Evolutionary conservation across 2,888 invertebrate species (phyloP), one percentile per base, ranked within the genome.

Genomic region (Pseudococcus viburni): DNA sequence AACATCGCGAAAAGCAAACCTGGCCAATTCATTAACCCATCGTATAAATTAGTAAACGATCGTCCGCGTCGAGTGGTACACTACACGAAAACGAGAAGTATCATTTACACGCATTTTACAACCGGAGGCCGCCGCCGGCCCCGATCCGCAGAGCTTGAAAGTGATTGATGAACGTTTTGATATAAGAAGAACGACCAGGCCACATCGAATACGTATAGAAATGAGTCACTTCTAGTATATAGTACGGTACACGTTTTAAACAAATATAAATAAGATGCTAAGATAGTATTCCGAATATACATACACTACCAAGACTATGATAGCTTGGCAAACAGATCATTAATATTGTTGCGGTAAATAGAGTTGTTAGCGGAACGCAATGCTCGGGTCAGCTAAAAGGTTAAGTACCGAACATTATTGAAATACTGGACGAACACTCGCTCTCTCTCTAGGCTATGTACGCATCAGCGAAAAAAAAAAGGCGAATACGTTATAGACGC

Each of bases 331-430:
- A 86, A 86, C 86, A 86, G 86, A 86, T 86, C 86, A 86, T 86
- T 86, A 86, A 86, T 86, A 86, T 86, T 86, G 86, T 86, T 86
- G 86, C 86, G 86, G 86, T 86, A 86, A 86, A 86, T 86, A 86
- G 86, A 86, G 86, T 86, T 86, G 86, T 86, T 86, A 86, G 86
- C 86, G 86, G 86, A 86, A 86, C 64, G 86, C 86, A 86, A 86
- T 73, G 64, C 55, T 42, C 68, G 86, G 86, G 86, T 86, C 86
- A 86, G 39, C 19, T 19, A 17, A 46, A 42, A 86, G 86, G 86
- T 86, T 86, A 86, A 86, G 86, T 86, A 86, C 86, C 33, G 86
- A 86, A 86, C 86, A 86, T 86, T 86, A 86, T 86, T 86, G 86
- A 86, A 86, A 86, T 86, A 86, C 64, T 86, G 86, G 86, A 86